Evolutionary conservation across 2,113 vertebrate species (phyloP).

Genomic region (Sinocyclocheilus rhinocerous): DNA sequence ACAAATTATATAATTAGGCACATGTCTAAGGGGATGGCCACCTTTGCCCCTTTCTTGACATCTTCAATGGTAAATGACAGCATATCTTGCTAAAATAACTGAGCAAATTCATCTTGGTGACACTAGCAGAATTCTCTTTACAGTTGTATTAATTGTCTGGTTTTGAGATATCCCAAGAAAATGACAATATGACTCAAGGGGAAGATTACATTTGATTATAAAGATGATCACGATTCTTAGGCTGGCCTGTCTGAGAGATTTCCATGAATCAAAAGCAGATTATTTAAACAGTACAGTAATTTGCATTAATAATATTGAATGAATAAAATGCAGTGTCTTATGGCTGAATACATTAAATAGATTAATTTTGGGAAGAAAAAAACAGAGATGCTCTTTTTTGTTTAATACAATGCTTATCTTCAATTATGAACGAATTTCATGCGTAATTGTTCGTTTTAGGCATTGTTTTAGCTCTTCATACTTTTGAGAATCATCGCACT

Average conservation of each 20-base stretch:
- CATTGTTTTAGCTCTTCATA: not conserved
- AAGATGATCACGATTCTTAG: not conserved
- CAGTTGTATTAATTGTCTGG: slow-evolving; percentile 34
- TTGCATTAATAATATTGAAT: slow-evolving; percentile 25
- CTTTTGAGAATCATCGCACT: not conserved
- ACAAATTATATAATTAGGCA: slow-evolving; percentile 82
- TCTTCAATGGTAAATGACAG: slow-evolving; percentile 76
- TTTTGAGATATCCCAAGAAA: slow-evolving; percentile 6
- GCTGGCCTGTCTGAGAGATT: slow-evolving; percentile 6
- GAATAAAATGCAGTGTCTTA: not conserved
- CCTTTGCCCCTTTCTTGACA: slow-evolving; percentile 76
- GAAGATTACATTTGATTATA: slow-evolving; percentile 22
- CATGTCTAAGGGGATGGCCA: slow-evolving; percentile 71
- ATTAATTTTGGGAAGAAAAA: not conserved
- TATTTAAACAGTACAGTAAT: not conserved
- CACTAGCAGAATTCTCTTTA: slow-evolving; percentile 53
- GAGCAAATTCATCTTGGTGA: slow-evolving; percentile 75
- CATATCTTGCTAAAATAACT: slow-evolving; percentile 70
- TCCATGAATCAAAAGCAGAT: slow-evolving; percentile 28
- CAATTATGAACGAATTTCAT: too few species aligned
- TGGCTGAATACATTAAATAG: not conserved
- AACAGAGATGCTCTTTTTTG: not conserved
- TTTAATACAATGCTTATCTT: not conserved
- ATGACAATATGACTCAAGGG: not conserved
- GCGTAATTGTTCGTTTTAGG: not conserved